These are phyloP conservation scores for Zaprionus lachaisei DNA, from an alignment of 1,140 invertebrate species.

Conservation along the genomic window DNA sequence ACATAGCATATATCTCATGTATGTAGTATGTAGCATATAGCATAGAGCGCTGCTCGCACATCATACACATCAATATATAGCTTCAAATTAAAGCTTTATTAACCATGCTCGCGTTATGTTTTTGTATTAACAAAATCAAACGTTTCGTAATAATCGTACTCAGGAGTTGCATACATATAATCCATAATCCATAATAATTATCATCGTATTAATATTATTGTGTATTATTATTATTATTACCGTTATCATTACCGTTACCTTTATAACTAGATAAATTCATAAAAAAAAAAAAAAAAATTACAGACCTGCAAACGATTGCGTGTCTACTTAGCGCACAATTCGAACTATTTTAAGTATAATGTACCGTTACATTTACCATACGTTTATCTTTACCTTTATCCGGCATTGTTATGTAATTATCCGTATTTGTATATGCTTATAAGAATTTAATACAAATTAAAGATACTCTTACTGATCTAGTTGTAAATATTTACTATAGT, in stretches of 20 bases:
- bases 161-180: slow-evolving; percentile 74
- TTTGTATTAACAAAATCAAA: slow-evolving; percentile 82
- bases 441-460: slow-evolving; percentile 48
- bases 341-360: slow-evolving; percentile 35
- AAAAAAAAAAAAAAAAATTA: slow-evolving; percentile 45
- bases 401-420: slow-evolving; percentile 18
- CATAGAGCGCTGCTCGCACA: not conserved
- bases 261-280: slow-evolving; percentile 67
- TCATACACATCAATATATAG: slow-evolving; percentile 76
- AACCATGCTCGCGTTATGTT: slow-evolving; percentile 84
- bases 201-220: slow-evolving; percentile 29
- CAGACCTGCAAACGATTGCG: slow-evolving; percentile 21
- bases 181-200: slow-evolving; percentile 54
- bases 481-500: slow-evolving; percentile 49
- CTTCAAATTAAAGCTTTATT: slow-evolving; percentile 85
- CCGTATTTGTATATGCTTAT: slow-evolving; percentile 53
- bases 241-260: slow-evolving; percentile 28
- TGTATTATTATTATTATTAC: slow-evolving; percentile 15
- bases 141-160: slow-evolving; percentile 77
- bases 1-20: slow-evolving; percentile 19
- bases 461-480: slow-evolving; percentile 42
- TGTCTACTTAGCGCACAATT: slow-evolving; percentile 34
- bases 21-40: slow-evolving; percentile 48
- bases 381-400: slow-evolving; percentile 23
- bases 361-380: slow-evolving; percentile 20